phyloP scores from a whole-genome alignment of 2,113 vertebrate genomes.

The Phyllostomus discolor region DNA sequence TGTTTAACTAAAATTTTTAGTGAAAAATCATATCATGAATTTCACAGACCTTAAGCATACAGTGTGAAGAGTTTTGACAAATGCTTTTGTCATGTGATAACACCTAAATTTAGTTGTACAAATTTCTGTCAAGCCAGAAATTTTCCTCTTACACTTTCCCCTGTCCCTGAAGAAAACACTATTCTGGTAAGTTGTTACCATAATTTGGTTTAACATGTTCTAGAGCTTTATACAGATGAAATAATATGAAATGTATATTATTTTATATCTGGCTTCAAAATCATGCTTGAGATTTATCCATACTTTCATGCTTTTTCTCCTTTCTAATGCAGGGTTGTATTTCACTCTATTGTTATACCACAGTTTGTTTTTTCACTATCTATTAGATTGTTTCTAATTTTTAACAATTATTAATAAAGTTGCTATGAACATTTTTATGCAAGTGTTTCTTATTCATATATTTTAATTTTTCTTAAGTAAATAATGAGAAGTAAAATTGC shows the following conservation, averaged over 20 bases:
- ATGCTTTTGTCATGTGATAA: neutral
- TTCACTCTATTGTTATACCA: neutral
- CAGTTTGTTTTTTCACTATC: neutral
- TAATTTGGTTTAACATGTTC: neutral
- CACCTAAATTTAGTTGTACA: no score
- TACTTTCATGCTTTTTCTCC: neutral
- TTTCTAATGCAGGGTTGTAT: no score
- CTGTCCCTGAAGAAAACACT: neutral
- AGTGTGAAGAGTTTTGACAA: neutral
- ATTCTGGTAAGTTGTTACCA: neutral
- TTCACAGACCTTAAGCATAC: neutral
- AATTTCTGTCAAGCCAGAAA: neutral
- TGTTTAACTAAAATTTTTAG: neutral
- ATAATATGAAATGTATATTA: accelerated
- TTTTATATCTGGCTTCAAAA: neutral
- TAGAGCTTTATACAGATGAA: neutral
- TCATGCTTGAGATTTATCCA: neutral
- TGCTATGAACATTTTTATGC: neutral
- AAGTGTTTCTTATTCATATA: neutral
- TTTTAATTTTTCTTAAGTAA: neutral
- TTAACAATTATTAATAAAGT: neutral
- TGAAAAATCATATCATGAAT: neutral
- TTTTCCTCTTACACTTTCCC: neutral
- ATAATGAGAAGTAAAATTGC: neutral
- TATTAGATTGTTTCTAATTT: neutral